Base-by-base conservation (phyloP, 2,113 vertebrate species). In the Mormoops blainvillei region DNA sequence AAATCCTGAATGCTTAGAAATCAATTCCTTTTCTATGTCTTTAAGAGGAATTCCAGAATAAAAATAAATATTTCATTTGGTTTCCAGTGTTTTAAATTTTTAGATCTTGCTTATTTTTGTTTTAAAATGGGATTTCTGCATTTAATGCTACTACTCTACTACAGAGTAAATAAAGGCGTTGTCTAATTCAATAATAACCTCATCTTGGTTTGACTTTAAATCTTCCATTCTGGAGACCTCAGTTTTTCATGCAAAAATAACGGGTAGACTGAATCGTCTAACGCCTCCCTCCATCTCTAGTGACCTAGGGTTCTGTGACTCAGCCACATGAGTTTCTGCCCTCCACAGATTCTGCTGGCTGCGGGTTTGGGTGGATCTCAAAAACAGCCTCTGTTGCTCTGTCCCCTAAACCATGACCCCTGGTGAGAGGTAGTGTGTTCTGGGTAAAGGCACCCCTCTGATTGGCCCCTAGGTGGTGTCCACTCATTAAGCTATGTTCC, bases 81-180 rank as follows among this genome's bases (percentile, higher is more conserved):
- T 41, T 73, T 92, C 22, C 3, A 41, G 16, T 10, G 38, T 52
- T 54, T 88, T 38, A 93, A 87, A 76, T 83, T 92, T 95, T 76
- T 94, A 81, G 36, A 43, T 70, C 86, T 92, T 96, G 84, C 78
- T 97, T 94, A 93, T 91, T 96, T 97, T 82, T 96, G 91, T 65
- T 92, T 98, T 97, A 94, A 95, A 91, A 92, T 90, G 50, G 81
- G 96, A 96, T 68, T 83, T 96, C 85, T 84, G 56, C 90, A 94
- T 96, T 94, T 91, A 97, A 96, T 94, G 54, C 74, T 95, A 93
- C 85, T 92, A 67, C 88, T 76, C 89, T 97, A 87, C 87, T 81
- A 85, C 58, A 96, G 89, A 96, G 95, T 93, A 89, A 95, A 97
- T 92, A 94, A 73, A 95, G 63, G 65, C 89, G 91, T 94, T 50